phyloP scores from a whole-genome alignment of 2,113 vertebrate genomes.

The Aptenodytes patagonicus region DNA sequence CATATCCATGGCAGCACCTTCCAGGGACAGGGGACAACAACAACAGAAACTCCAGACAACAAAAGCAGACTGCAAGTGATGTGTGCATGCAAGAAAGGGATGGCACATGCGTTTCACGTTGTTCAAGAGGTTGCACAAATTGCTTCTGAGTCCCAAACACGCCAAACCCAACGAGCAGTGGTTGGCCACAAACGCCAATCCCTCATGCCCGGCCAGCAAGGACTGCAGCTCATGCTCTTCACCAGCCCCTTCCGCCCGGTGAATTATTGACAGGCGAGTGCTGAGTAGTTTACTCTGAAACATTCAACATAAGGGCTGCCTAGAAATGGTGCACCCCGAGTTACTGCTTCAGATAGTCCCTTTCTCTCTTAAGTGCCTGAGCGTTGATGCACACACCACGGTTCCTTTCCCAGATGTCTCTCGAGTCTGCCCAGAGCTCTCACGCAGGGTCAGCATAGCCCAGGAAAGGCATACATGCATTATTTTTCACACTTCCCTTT shows the following conservation, averaged over 20 bases:
- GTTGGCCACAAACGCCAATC: neutral
- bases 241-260: neutral
- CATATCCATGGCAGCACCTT: neutral
- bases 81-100: neutral
- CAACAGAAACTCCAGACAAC: neutral
- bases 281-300: neutral
- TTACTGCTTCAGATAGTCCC: neutral
- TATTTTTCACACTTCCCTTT: neutral
- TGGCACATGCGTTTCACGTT: rapidly evolving
- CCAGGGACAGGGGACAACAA: neutral
- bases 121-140: neutral
- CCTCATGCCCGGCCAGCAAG: neutral
- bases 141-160: neutral
- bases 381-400: rapidly evolving
- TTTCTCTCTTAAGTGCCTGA: neutral
- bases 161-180: neutral
- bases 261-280: neutral
- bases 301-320: neutral
- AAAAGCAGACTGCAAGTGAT: neutral
- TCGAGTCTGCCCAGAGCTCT: neutral
- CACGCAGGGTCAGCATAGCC: neutral
- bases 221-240: neutral
- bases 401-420: neutral
- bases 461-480: neutral
- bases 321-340: neutral